Percentiles rank a stretch among this genome's conserved stretches.
These are phyloP conservation scores for Peromyscus maniculatus DNA, from an alignment of 2,113 vertebrate species.

Conservation along the genomic window DNA sequence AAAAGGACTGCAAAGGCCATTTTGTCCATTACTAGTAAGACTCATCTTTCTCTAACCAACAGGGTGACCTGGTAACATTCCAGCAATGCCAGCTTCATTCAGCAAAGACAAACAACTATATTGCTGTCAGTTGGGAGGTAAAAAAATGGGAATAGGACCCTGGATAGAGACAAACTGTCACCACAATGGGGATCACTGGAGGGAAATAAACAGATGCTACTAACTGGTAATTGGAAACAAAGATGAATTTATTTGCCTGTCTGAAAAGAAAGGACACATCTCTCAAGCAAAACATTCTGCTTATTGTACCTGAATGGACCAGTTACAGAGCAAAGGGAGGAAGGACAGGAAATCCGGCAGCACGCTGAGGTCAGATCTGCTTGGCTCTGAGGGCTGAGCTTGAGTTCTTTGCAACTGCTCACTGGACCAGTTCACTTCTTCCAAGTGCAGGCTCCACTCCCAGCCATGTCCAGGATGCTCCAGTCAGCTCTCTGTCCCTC, in stretches of 20 bases:
- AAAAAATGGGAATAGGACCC: neutral
- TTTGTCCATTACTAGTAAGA: neutral
- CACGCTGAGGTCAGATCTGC: neutral
- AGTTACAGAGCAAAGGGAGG: neutral
- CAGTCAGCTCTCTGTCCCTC: neutral
- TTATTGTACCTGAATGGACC: neutral
- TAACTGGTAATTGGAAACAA: neutral
- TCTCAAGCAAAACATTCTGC: neutral
- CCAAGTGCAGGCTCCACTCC: neutral
- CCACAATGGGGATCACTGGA: neutral
- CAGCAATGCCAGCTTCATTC: neutral
- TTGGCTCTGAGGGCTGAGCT: neutral
- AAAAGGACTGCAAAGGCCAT: neutral
- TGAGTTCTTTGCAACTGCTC: neutral
- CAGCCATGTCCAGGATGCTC: neutral
- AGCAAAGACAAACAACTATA: neutral
- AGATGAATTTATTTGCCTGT: slow-evolving; percentile 41
- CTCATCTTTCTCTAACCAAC: neutral
- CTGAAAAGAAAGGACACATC: neutral
- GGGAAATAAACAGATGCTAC: neutral
- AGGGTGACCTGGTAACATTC: neutral
- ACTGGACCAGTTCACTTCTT: neutral
- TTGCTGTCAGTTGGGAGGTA: neutral
- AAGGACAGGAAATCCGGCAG: neutral
- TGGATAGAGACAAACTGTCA: neutral